Base-by-base conservation (phyloP, 2,888 invertebrate genomes). In the Cloeon dipterum region DNA sequence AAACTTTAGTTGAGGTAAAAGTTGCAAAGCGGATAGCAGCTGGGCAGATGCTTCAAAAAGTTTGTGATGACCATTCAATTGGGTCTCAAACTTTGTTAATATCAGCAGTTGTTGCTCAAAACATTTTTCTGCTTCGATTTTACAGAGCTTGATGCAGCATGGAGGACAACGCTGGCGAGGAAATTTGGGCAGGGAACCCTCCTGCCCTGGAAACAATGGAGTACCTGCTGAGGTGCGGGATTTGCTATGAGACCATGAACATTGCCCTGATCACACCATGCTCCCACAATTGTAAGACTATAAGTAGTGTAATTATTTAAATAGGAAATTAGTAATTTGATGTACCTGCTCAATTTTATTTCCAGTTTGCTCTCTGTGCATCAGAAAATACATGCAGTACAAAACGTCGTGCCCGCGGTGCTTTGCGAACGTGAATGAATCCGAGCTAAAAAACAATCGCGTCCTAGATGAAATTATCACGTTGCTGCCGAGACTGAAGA, bases 361-460 rank as follows among this genome's bases (percentile, higher is more conserved):
- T 43, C 40, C 48, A 63, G 63, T 58, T 50, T 65, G 65, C 44
- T 63, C 63, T 1, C 39, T 62, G 19, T 65, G 65, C 43, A 63
- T 65, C 35, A 51, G 65, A 35, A 59, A 57, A 34, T 62, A 57
- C 45, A 51, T 64, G 41, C 54, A 54, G 41, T 61, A 58, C 42
- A 62, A 62, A 47, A 51, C 55, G 0, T 55, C 59, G 39, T 65
- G 64, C 43, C 65, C 65, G 2, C 48, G 51, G 5, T 65, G 65
- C 46, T 61, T 56, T 39, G 50, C 56, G 43, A 53, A 53, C 42
- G 52, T 55, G 2, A 54, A 53, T 36, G 62, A 62, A 37, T 55
- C 55, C 36, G 58, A 61, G 38, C 49, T 64, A 10, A 50, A 57
- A n/a, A 55, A 54, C 19, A 63, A 64, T 42, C 52, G 62, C 42